Conservation (phyloP, 2,113 vertebrate genomes). For the Chaetops frenatus region DNA sequence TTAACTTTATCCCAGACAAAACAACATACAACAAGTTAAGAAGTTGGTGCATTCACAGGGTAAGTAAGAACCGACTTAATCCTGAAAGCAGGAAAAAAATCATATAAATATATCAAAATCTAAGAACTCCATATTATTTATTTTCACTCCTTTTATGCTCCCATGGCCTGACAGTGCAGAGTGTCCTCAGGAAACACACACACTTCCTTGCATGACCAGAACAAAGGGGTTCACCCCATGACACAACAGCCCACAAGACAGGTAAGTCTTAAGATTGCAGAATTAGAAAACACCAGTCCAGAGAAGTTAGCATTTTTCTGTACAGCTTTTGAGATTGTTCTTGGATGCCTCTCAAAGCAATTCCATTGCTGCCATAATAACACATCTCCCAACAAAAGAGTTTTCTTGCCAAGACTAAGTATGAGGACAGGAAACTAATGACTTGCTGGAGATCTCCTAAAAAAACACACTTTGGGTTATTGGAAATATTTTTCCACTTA, state of each 20-base stretch:
- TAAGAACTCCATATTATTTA: neutral
- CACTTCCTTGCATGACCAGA: neutral
- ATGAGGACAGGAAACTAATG: slow-evolving; percentile 6
- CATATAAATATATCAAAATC: neutral
- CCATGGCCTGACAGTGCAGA: fast-evolving
- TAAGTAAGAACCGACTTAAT: neutral
- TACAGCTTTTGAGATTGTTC: neutral
- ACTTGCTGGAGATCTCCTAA: neutral
- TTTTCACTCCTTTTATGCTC: neutral
- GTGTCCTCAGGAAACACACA: neutral
- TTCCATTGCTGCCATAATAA: slow-evolving; percentile 19
- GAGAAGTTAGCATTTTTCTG: neutral
- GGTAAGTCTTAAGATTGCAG: neutral
- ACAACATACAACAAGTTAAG: neutral
- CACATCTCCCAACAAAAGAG: neutral
- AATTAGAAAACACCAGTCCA: neutral
- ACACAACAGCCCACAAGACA: neutral
- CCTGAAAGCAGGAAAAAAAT: neutral
- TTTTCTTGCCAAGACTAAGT: neutral
- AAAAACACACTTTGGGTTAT: neutral
- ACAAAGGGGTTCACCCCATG: neutral
- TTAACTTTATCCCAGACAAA: neutral
- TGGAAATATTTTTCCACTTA: neutral
- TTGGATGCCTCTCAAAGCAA: slow-evolving; percentile 38
- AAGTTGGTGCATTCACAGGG: neutral